These are phyloP conservation scores for Aricia agestis DNA, from an alignment of 1,140 invertebrate species.

Conservation along the genomic window DNA sequence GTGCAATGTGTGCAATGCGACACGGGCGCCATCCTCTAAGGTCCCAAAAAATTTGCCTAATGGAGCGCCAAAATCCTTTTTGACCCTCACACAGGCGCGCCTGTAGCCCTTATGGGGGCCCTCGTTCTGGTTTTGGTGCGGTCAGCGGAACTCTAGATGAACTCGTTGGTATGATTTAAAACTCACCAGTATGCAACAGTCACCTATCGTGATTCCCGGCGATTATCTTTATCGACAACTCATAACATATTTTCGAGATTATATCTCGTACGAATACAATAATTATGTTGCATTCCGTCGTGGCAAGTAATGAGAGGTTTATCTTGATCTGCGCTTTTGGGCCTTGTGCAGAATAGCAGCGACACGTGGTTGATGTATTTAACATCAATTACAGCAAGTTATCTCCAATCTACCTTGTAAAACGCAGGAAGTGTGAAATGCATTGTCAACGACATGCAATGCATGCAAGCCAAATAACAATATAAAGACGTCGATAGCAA, in stretches of 20 bases:
- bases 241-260: not conserved
- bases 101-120: too few species aligned
- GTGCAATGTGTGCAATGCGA: too few species aligned
- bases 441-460: not conserved
- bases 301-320: not conserved
- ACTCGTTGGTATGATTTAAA: not conserved
- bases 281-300: constrained; percentile 2
- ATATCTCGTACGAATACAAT: not conserved
- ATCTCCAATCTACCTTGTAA: constrained; percentile 1
- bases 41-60: too few species aligned
- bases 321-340: not conserved
- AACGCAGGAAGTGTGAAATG: constrained; percentile 3
- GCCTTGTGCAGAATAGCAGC: not conserved
- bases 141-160: not conserved
- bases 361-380: constrained; percentile 3
- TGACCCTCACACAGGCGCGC: too few species aligned
- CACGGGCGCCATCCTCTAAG: too few species aligned
- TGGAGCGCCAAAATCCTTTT: too few species aligned
- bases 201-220: not conserved
- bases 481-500: not conserved
- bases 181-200: too few species aligned
- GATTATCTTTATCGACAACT: not conserved
- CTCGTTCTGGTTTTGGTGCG: too few species aligned
- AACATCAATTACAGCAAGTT: not conserved
- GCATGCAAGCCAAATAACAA: not conserved